Evolutionary conservation across 2,797 vertebrate genomes (phyloP), one percentile per base, ranked within the genome.

Genomic region (Brachyrhaphis roseni): DNA sequence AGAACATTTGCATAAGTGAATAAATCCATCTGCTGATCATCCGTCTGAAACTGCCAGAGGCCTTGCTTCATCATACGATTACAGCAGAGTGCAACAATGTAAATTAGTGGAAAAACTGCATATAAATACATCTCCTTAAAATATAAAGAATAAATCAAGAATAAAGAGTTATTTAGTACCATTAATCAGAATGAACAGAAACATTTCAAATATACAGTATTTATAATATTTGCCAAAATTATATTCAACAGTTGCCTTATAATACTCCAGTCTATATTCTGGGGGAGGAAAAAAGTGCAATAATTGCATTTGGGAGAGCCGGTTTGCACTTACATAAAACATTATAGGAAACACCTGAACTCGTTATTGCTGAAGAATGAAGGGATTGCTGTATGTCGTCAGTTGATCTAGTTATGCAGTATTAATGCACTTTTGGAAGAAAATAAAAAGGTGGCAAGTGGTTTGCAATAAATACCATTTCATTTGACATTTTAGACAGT

Each of bases 11-110:
- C 93, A 95, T 92, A 92, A 90, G 31, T 88, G 85, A 95, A 95
- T 95, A 95, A 93, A 95, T 94, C 95, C 93, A 90, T 94, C 91
- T 91, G 92, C 93, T 91, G 90, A 82, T 86, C 82, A 88, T 90
- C 76, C 76, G 87, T 84, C 84, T 94, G 92, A 91, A 92, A 94
- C 91, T 80, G 87, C 82, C 68, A 74, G 74, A 74, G 80, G 78
- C 80, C 77, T 92, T 88, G 90, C 26, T 86, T 90, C 82, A 47
- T 95, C 91, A 95, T 93, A 85, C 85, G 90, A 87, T 84, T 86
- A 88, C 90, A 93, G 88, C 93, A 91, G 87, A 93, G 84, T 87
- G 82, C 88, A 93, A 85, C 72, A 81, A 62, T 68, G 72, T 78
- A 72, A 85, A 89, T 92, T 91, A 94, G 90, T 94, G 88, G 89